phyloP scores from a whole-genome alignment of 2,797 vertebrate species.

The Halcyon chelicuti region DNA sequence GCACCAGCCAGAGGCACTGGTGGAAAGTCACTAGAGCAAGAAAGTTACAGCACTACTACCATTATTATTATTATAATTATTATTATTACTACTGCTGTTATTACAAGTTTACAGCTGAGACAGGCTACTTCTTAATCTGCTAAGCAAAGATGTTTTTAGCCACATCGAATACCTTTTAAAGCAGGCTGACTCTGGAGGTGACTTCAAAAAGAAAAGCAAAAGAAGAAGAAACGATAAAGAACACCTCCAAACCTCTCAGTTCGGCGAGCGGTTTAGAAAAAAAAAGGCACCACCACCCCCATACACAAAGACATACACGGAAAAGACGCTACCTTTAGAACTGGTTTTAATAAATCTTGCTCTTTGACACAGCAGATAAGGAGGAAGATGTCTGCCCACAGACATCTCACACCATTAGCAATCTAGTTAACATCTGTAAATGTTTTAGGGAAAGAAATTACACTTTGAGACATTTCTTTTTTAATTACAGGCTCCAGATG shows the following conservation, averaged over 20 bases:
- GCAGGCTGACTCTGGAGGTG: neutral
- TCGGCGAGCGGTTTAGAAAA: neutral
- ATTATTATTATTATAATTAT: neutral
- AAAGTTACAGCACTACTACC: neutral
- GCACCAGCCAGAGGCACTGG: neutral
- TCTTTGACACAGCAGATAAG: constrained; percentile 40
- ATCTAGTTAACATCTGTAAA: constrained; percentile 67
- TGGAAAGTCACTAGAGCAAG: constrained; percentile 13
- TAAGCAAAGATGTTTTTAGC: neutral
- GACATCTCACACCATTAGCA: constrained; percentile 34
- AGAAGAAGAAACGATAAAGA: neutral
- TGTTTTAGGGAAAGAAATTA: constrained; percentile 66
- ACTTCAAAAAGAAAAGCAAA: neutral
- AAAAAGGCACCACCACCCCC: neutral
- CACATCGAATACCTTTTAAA: neutral
- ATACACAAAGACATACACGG: neutral
- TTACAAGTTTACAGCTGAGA: neutral
- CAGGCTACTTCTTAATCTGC: neutral
- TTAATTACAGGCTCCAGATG: constrained; percentile 81
- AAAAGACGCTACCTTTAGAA: neutral
- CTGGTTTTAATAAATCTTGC: constrained; percentile 25
- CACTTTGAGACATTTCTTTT: constrained; percentile 79
- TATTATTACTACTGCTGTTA: neutral
- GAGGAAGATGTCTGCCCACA: constrained; percentile 44
- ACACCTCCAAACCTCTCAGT: neutral